Evolutionary conservation across 2,797 vertebrate genomes (phyloP).

Genomic region (Trachops cirrhosus): DNA sequence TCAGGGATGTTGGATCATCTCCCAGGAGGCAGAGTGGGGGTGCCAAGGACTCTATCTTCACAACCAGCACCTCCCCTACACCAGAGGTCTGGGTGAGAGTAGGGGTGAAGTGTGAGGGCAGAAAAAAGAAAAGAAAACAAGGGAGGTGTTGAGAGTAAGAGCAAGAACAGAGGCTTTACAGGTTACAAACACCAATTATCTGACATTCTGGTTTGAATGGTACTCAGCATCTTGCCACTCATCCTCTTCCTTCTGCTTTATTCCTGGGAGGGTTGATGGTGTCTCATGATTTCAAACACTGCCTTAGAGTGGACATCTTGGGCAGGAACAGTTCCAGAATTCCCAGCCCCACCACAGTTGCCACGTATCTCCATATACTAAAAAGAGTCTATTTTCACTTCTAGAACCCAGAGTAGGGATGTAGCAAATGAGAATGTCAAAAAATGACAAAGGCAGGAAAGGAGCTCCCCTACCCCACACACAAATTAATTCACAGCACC

Average conservation of each 20-base stretch:
- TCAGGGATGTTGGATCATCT: conserved; percentile 85
- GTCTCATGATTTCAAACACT: background rate
- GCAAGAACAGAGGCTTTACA: background rate
- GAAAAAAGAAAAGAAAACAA: background rate
- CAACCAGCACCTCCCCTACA: conserved; percentile 72
- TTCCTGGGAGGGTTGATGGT: background rate
- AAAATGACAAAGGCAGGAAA: background rate
- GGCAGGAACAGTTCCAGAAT: background rate
- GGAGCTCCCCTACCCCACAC: background rate
- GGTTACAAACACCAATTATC: background rate
- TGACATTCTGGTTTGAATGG: background rate
- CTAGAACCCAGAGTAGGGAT: background rate
- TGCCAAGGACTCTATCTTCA: conserved; percentile 89
- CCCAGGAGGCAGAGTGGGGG: conserved; percentile 91
- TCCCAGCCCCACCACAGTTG: background rate
- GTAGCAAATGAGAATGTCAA: background rate
- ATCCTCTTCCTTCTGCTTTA: background rate
- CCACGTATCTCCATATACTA: background rate
- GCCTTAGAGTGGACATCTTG: background rate
- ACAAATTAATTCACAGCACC: background rate
- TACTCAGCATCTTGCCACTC: background rate
- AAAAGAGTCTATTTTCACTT: conserved; percentile 85
- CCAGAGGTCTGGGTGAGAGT: conserved; percentile 45
- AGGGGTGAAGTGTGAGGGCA: background rate
- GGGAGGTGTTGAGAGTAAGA: background rate